Evolutionary conservation across 1,140 invertebrate genomes (phyloP).

Genomic region (Cotesia vestalis): DNA sequence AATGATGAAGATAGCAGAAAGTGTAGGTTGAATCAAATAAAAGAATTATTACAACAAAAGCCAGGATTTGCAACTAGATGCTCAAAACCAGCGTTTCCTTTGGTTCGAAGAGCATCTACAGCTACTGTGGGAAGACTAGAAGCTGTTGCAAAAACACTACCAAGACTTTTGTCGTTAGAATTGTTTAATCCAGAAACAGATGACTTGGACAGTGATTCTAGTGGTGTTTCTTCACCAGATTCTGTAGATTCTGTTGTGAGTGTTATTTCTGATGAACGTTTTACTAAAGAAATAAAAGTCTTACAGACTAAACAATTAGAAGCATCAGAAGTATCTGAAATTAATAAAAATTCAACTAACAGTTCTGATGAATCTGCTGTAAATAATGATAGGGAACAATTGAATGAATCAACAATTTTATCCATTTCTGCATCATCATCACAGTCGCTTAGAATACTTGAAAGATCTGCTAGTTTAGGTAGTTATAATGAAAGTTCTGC

Average conservation of each 20-base stretch:
- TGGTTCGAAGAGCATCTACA: conserved; percentile 70
- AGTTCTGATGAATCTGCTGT: neutral
- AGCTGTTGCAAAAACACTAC: conserved; percentile 68
- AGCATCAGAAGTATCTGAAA: neutral
- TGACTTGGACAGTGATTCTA: conserved; percentile 88
- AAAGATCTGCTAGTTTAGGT: conserved; percentile 73
- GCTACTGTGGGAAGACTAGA: conserved; percentile 64
- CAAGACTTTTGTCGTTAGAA: conserved; percentile 80
- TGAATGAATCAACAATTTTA: conserved; percentile 12
- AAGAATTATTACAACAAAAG: conserved; percentile 73
- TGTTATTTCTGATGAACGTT: conserved; percentile 63
- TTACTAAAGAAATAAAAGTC: conserved; percentile 45
- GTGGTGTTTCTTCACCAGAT: conserved; percentile 85
- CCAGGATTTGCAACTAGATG: conserved; percentile 64
- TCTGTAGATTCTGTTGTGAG: conserved; percentile 87
- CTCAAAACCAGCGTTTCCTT: conserved; percentile 65
- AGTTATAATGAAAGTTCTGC: conserved; percentile 75
- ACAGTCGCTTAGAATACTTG: conserved; percentile 65
- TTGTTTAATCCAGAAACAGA: conserved; percentile 91
- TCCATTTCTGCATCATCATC: conserved; percentile 39
- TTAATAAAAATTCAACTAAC: conserved; percentile 1
- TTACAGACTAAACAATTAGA: neutral
- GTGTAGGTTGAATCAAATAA: conserved; percentile 73
- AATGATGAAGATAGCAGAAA: conserved; percentile 60
- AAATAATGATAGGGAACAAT: neutral